Evolutionary conservation across 2,113 vertebrate species (phyloP).

Genomic region (Phasianus colchicus): DNA sequence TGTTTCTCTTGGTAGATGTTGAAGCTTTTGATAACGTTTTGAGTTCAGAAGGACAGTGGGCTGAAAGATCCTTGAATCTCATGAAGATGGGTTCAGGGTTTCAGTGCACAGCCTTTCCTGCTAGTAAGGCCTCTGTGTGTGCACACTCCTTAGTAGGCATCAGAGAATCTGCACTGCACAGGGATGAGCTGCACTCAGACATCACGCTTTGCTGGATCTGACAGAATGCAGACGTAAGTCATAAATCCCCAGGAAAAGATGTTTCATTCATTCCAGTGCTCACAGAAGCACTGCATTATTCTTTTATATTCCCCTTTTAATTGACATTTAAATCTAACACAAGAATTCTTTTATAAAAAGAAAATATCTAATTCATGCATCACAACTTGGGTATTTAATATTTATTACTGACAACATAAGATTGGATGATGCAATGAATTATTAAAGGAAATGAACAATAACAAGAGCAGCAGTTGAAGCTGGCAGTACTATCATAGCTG

Average conservation of each 20-base stretch:
- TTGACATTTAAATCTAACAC: slow-evolving; percentile 41
- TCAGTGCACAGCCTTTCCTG: not conserved
- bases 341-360: slow-evolving; percentile 21
- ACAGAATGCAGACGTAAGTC: not conserved
- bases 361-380: slow-evolving; percentile 42
- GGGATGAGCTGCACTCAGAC: not conserved
- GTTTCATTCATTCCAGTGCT: not conserved
- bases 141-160: not conserved
- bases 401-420: slow-evolving; percentile 59
- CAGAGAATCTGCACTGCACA: not conserved
- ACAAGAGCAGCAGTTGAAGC: not conserved
- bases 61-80: not conserved
- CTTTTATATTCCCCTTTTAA: slow-evolving; percentile 33
- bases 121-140: too few species aligned
- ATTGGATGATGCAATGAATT: slow-evolving; percentile 55
- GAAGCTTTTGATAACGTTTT: not conserved
- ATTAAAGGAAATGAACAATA: slow-evolving; percentile 60
- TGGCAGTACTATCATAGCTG: not conserved
- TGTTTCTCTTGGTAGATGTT: not conserved
- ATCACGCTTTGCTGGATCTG: not conserved
- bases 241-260: not conserved
- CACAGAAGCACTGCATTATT: not conserved
- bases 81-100: not conserved
- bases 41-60: not conserved
- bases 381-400: slow-evolving; percentile 54